A percentile compares a stretch with the other conserved stretches of the same genome.
Conservation (phyloP, 2,888 invertebrate genomes). For the Macroteleia sp. region DNA sequence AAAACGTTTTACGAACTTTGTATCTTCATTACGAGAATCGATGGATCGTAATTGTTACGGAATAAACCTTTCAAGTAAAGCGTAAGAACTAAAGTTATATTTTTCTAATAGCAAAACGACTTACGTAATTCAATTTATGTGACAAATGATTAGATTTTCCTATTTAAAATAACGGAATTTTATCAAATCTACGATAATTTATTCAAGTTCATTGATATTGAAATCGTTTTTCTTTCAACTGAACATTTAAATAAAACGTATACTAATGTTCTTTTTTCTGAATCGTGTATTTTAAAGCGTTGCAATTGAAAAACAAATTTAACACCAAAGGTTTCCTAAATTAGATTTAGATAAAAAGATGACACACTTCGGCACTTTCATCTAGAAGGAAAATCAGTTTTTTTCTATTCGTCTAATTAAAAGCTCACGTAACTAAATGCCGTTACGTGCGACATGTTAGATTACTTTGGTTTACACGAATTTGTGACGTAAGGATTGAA, state of each 20-base stretch:
- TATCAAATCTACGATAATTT: no score
- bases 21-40: no score
- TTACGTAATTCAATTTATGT: no score
- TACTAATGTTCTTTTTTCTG: no score
- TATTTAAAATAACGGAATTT: no score
- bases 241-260: background rate
- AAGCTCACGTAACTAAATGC: constrained; percentile 14
- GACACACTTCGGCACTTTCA: constrained; percentile 1
- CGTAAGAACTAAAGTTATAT: no score
- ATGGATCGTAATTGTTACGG: no score
- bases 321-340: background rate
- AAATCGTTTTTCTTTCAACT: constrained; percentile 5
- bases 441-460: background rate
- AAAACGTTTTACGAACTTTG: no score
- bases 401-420: constrained; percentile 16
- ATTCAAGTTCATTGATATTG: constrained; percentile 7
- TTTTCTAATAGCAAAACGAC: no score
- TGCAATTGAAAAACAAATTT: background rate
- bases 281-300: no score
- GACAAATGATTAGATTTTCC: no score
- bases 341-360: constrained; percentile 20
- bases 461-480: background rate
- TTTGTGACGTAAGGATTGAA: constrained; percentile 4
- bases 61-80: no score
- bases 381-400: constrained; percentile 4